Base-by-base conservation (phyloP, 2,113 vertebrate species). In the Atherinomorus stipes region DNA sequence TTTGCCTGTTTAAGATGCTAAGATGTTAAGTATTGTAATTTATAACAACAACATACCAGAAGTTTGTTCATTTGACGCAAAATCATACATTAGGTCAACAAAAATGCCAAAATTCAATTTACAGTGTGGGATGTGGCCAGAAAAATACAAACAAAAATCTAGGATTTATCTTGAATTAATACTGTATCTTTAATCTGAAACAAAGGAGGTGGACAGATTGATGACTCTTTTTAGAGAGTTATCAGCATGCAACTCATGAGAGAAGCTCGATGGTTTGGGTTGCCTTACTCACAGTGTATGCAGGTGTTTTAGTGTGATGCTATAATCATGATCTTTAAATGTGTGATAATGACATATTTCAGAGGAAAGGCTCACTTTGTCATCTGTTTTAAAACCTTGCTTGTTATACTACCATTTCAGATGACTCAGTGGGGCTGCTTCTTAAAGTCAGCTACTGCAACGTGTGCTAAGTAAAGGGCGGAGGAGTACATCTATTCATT, bases 401-500 rank as follows among this genome's bases (percentile, higher is more conserved):
- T 40, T n/a, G n/a, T 52, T 56, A 15, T 40, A 13, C 9, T 15
- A 18, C 61, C 56, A 49, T 62, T 77, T 76, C 23, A 56, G 37
- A 60, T 58, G 67, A 74, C 49, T 57, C 71, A 15, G 64, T 42
- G 54, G 47, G 62, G 52, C 58, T 51, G 44, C 56, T 52, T 66
- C 78, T 67, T 80, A 54, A 79, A 78, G 57, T 70, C 71, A 75
- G 63, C 40, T 42, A 12, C 2, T n/a, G 72, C 50, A 71, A 80
- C 61, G 34, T 60, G 64, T 74, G 74, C 38, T 57, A 49, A 80
- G 71, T 40, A 65, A 83, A 76, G 67, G 4, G 74, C 71, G 38
- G 71, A 87, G 85, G 73, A 88, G 80, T 71, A 82, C 85, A 75
- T 87, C 86, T 72, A 69, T 86, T 90, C 74, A 74, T 88, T 90